A percentile compares a stretch with the other conserved stretches of the same genome.
phyloP scores from a whole-genome alignment of 2,888 invertebrate species.

The Eutolmus rufibarbis region DNA sequence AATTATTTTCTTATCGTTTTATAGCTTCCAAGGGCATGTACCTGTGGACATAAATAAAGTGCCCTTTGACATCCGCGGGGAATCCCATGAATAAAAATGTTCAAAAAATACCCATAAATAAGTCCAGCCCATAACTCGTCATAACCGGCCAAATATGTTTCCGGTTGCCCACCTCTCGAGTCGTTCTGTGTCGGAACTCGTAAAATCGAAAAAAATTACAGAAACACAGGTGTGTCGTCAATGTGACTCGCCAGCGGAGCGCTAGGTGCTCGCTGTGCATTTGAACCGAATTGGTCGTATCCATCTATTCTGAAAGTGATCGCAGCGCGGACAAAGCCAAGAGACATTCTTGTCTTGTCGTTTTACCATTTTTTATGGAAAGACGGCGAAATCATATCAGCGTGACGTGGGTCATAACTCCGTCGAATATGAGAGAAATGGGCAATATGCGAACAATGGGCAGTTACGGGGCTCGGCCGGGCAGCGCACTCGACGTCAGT shows the following conservation, averaged over 20 bases:
- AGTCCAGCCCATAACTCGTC: background rate
- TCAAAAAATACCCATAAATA: background rate
- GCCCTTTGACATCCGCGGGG: background rate
- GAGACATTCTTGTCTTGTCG: background rate
- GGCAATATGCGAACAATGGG: constrained; percentile 38
- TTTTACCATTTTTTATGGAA: constrained; percentile 4
- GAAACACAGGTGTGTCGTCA: constrained; percentile 26
- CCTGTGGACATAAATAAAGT: background rate
- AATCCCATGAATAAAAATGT: background rate
- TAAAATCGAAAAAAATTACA: constrained; percentile 33
- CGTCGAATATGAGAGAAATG: constrained; percentile 35
- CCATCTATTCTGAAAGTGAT: background rate
- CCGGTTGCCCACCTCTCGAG: background rate
- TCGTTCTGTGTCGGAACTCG: background rate
- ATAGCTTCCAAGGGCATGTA: background rate
- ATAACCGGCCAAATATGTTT: constrained; percentile 17
- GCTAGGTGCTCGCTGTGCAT: background rate
- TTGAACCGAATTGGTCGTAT: background rate
- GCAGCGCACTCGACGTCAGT: background rate
- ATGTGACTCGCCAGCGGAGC: background rate
- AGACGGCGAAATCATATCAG: constrained; percentile 37
- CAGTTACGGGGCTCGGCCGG: background rate
- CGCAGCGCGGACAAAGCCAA: background rate
- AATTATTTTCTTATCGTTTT: background rate
- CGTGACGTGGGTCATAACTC: constrained; percentile 34